Evolutionary conservation across 1,140 invertebrate genomes (phyloP).

Genomic region (Berghia stephanieae): DNA sequence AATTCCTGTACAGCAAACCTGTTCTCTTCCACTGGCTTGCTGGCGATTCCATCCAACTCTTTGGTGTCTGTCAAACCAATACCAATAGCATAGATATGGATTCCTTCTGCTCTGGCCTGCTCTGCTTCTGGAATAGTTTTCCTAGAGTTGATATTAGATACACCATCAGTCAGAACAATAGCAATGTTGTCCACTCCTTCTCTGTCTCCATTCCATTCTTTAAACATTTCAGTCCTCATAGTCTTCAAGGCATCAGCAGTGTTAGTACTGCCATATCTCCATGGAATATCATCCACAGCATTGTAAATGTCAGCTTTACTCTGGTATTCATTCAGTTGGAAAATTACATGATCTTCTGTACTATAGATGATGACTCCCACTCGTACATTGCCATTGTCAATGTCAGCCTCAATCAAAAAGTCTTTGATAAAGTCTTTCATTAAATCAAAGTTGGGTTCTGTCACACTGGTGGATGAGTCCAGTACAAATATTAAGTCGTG

Average conservation of each 20-base stretch:
- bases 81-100: too few species aligned
- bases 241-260: constrained; percentile 41
- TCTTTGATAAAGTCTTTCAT: constrained; percentile 47
- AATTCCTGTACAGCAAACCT: too few species aligned
- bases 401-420: constrained; percentile 41
- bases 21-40: too few species aligned
- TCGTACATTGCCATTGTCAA: constrained; percentile 41
- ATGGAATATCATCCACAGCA: constrained; percentile 45
- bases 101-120: too few species aligned
- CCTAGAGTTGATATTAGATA: too few species aligned
- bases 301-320: constrained; percentile 35
- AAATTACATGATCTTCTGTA: constrained; percentile 37
- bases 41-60: too few species aligned
- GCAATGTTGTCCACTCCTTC: too few species aligned
- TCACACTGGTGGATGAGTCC: constrained; percentile 51
- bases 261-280: constrained; percentile 48
- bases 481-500: constrained; percentile 55
- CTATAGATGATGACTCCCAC: constrained; percentile 49
- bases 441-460: constrained; percentile 43
- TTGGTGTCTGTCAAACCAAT: too few species aligned
- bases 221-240: constrained; percentile 33
- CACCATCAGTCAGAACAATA: too few species aligned
- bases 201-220: too few species aligned
- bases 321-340: constrained; percentile 42
- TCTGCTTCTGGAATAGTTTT: too few species aligned